Conservation (phyloP, 2,113 vertebrate genomes). For the Microtus oregoni region DNA sequence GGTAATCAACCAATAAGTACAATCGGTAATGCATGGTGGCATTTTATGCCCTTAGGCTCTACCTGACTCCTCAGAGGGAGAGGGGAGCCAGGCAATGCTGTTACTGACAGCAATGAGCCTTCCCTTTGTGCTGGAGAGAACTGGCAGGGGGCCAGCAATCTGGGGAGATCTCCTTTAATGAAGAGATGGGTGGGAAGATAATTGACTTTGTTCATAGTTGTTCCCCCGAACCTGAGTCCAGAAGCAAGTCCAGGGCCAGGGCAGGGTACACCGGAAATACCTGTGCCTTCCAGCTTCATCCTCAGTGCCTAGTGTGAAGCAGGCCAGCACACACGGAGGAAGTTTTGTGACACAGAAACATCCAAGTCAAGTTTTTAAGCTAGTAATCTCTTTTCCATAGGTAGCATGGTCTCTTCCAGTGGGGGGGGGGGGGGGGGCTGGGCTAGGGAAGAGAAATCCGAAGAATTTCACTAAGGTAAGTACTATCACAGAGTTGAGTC, state of each 20-base stretch:
- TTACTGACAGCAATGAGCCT: not conserved
- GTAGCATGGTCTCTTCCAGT: not conserved
- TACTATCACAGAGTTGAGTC: constrained; percentile 3
- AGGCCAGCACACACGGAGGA: not conserved
- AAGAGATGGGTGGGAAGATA: constrained; percentile 25
- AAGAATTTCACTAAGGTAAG: not conserved
- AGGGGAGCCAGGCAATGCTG: not conserved
- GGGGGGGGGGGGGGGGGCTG: not conserved
- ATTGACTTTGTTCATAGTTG: constrained; percentile 27
- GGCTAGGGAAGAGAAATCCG: not conserved
- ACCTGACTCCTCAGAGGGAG: not conserved
- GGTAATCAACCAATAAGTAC: not conserved
- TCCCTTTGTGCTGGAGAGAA: not conserved
- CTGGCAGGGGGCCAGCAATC: not conserved
- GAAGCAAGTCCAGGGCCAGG: not conserved
- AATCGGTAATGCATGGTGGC: not conserved
- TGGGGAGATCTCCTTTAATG: constrained; percentile 16
- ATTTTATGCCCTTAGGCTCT: not conserved
- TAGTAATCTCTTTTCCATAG: not conserved
- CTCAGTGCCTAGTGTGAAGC: not conserved
- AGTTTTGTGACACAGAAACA: constrained; percentile 28
- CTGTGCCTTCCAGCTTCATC: not conserved
- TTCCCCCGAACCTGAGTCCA: not conserved
- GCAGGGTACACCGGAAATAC: not conserved
- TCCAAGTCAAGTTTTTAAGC: not conserved